Percentiles rank a stretch among this genome's conserved stretches.
These are phyloP conservation scores for Helicolenus hilgendorfi DNA, from an alignment of 2,797 vertebrate genomes.

Conservation along the genomic window DNA sequence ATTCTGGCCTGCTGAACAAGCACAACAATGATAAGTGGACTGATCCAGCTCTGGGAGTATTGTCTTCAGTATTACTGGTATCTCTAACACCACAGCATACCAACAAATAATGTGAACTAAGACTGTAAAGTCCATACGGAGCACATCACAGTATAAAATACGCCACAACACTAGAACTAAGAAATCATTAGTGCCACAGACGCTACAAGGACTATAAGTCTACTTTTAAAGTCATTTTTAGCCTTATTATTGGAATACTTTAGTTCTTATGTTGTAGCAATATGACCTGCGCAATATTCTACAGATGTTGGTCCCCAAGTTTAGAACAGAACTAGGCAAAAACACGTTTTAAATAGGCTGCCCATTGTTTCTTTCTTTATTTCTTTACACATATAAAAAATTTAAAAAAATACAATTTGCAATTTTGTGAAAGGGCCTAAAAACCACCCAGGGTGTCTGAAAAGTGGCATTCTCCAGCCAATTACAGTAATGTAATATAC, in stretches of 20 bases:
- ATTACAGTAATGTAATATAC: no score
- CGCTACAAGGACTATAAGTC: neutral
- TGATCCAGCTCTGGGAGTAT: slow-evolving; percentile 6
- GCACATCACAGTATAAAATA: neutral
- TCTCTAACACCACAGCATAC: neutral
- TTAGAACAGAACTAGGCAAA: neutral
- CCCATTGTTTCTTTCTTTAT: no score
- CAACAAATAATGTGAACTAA: neutral
- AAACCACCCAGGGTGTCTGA: no score
- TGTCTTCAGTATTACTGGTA: slow-evolving; percentile 7
- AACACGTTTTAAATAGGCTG: rapidly evolving
- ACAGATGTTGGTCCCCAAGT: no score
- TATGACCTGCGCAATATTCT: neutral
- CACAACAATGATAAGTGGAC: slow-evolving; percentile 1
- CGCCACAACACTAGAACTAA: neutral
- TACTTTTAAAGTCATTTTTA: neutral
- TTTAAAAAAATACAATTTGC: no score
- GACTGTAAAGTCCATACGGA: neutral
- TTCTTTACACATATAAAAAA: no score
- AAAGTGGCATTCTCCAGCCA: no score
- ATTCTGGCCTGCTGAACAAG: neutral
- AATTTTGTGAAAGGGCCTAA: no score
- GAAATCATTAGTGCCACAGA: neutral
- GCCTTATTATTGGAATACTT: neutral
- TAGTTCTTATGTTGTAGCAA: neutral